Conservation (phyloP, 2,888 invertebrate species). For the Pachymerium ferrugineum region DNA sequence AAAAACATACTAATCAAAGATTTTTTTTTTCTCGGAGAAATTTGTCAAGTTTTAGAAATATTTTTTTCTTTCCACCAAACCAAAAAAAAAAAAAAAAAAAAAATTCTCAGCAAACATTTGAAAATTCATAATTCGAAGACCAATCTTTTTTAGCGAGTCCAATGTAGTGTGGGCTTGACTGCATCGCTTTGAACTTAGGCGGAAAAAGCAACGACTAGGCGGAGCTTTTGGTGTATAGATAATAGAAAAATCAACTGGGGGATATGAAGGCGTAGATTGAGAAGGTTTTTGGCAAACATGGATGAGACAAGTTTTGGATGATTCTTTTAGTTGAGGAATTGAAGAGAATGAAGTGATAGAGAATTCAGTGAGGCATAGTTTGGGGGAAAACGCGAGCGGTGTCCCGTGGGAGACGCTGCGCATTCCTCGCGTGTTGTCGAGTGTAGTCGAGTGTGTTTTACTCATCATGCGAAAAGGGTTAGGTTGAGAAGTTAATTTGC, state of each 20-base stretch:
- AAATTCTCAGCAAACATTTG: no score
- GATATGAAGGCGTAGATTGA: no score
- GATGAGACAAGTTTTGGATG: background rate
- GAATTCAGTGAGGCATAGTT: background rate
- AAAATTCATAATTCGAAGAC: no score
- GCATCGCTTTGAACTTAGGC: background rate
- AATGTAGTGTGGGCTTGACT: background rate
- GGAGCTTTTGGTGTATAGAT: background rate
- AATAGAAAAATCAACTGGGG: no score
- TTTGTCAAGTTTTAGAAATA: no score
- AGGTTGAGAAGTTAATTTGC: constrained; percentile 4
- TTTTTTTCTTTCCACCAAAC: no score
- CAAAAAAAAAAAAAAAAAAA: no score
- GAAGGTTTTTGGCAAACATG: background rate
- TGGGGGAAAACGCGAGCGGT: background rate
- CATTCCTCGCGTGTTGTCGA: constrained; percentile 1
- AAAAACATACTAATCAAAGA: no score
- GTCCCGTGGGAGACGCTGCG: background rate
- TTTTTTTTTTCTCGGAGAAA: no score
- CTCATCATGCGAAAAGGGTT: constrained; percentile 4
- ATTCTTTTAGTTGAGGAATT: background rate
- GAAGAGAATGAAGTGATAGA: constrained; percentile 8
- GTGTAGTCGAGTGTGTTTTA: constrained; percentile 8
- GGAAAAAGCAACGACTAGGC: background rate
- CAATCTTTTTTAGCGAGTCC: background rate